Evolutionary conservation across 2,113 vertebrate genomes (phyloP).

Genomic region (Benitochromis conjunctus): DNA sequence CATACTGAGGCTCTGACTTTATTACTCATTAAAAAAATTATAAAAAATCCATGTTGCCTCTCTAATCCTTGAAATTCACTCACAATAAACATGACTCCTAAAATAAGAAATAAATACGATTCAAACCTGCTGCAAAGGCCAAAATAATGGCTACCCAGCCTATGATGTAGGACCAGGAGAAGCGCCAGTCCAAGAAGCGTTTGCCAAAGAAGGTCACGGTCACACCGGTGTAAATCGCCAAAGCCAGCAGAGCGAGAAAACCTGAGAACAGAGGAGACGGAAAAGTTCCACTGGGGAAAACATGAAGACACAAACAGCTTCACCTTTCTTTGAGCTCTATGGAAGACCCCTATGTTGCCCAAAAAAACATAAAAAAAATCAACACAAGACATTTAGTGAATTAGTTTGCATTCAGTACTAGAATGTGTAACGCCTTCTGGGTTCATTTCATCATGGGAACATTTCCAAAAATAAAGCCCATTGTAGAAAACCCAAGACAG

Average conservation of each 20-base stretch:
- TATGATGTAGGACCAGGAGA: conserved; percentile 84
- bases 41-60: background rate
- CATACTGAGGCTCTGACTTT: background rate
- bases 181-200: conserved; percentile 77
- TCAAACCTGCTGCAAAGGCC: conserved; percentile 72
- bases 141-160: conserved; percentile 78
- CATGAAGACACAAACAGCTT: background rate
- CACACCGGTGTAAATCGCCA: conserved; percentile 78
- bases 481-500: too few species aligned
- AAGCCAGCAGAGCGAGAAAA: conserved; percentile 76
- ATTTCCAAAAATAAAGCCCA: background rate
- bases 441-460: background rate
- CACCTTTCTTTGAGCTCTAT: background rate
- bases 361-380: background rate
- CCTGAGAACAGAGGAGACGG: conserved; percentile 44
- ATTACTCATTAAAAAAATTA: background rate
- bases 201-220: conserved; percentile 78
- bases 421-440: background rate
- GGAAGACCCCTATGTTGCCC: background rate
- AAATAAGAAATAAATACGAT: background rate
- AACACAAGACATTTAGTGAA: background rate
- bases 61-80: background rate
- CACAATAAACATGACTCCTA: background rate
- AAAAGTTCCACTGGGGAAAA: background rate
- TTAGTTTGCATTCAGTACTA: background rate